These are phyloP conservation scores for Abscondita cerata DNA, from an alignment of 2,888 invertebrate genomes.

Conservation along the genomic window DNA sequence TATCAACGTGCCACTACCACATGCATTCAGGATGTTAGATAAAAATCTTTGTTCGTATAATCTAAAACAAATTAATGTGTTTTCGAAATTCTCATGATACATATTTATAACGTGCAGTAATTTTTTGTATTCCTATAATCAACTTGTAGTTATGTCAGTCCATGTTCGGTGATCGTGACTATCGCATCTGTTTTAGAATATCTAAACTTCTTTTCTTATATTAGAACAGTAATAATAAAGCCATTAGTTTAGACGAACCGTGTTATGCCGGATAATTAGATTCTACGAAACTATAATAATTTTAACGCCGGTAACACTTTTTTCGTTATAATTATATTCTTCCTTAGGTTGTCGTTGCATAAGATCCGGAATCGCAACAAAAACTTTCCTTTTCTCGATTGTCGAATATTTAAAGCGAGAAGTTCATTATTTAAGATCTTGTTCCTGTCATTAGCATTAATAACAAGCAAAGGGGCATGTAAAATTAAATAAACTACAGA, in stretches of 20 bases:
- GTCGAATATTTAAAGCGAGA: not conserved
- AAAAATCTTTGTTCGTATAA: conserved; percentile 16
- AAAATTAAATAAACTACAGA: conserved; percentile 27
- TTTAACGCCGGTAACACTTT: conserved; percentile 26
- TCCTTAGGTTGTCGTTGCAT: conserved; percentile 5
- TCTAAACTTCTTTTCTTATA: conserved; percentile 34
- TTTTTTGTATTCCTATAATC: conserved; percentile 32
- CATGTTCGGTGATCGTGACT: conserved; percentile 36
- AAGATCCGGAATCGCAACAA: conserved; percentile 5
- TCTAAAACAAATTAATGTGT: conserved; percentile 25
- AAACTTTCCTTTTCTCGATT: not conserved
- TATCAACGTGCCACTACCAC: too few species aligned
- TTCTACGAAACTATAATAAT: conserved; percentile 25
- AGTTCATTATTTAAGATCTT: conserved; percentile 13
- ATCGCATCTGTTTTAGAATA: conserved; percentile 34
- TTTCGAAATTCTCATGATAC: conserved; percentile 33
- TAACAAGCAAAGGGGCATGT: conserved; percentile 20
- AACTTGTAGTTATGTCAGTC: conserved; percentile 28
- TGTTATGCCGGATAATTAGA: conserved; percentile 33
- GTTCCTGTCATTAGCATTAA: conserved; percentile 24
- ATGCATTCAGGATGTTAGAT: conserved; percentile 17
- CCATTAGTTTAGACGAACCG: conserved; percentile 34
- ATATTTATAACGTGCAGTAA: conserved; percentile 29
- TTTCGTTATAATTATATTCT: conserved; percentile 20
- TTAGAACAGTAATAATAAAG: conserved; percentile 34